These are phyloP conservation scores for Boloria selene DNA, from an alignment of 2,888 invertebrate species.

Conservation along the genomic window DNA sequence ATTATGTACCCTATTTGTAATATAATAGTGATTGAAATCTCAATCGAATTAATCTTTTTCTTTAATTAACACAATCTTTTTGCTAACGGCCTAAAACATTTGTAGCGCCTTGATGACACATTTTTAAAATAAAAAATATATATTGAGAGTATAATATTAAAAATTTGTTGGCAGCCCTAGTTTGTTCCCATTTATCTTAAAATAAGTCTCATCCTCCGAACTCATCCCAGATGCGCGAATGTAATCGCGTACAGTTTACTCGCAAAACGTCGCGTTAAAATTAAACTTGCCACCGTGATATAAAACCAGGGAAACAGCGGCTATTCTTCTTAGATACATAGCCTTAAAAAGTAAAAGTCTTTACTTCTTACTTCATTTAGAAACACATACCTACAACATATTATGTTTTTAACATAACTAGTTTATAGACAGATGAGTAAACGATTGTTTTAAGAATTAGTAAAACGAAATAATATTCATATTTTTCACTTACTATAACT, in stretches of 20 bases:
- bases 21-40: too few relatives aligned
- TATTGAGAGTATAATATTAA: not conserved
- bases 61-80: too few relatives aligned
- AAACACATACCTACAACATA: not conserved
- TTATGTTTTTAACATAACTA: too few relatives aligned
- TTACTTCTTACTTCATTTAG: not conserved
- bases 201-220: conserved; percentile 26
- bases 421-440: too few relatives aligned
- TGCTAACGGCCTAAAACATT: too few relatives aligned
- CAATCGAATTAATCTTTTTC: too few relatives aligned
- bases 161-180: conserved; percentile 3
- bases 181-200: conserved; percentile 27
- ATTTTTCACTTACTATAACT: too few relatives aligned
- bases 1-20: too few relatives aligned
- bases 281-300: conserved; percentile 21
- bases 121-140: too few relatives aligned
- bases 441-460: too few relatives aligned
- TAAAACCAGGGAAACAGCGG: conserved; percentile 10
- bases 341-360: not conserved
- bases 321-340: not conserved
- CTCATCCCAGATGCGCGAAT: conserved; percentile 22
- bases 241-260: conserved; percentile 25
- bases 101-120: too few relatives aligned
- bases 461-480: too few relatives aligned
- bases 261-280: conserved; percentile 30